Evolutionary conservation across 2,113 vertebrate genomes (phyloP).

Genomic region (Serinus canaria): DNA sequence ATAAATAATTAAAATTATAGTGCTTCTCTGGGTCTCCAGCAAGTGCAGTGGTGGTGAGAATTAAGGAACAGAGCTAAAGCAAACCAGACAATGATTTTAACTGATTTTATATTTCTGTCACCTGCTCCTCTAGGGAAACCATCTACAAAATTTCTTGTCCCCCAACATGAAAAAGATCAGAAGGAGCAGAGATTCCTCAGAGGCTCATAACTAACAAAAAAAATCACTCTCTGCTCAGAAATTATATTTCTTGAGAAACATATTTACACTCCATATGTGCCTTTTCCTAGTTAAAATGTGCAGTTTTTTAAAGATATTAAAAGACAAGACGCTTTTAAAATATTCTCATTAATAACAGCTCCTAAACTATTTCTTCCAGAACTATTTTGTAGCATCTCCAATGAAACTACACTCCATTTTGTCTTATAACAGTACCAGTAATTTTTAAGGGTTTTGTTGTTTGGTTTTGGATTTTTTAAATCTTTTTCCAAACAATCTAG

Average conservation of each 20-base stretch:
- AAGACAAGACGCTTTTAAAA: not conserved
- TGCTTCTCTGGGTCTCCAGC: not conserved
- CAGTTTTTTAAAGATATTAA: not conserved
- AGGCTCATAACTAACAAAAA: not conserved
- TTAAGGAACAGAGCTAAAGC: not conserved
- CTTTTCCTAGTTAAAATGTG: not conserved
- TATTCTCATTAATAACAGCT: not conserved
- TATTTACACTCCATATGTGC: not conserved
- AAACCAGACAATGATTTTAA: not conserved
- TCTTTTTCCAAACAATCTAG: not conserved
- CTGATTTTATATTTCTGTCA: not conserved
- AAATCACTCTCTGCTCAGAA: not conserved
- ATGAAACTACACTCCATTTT: conserved; percentile 30
- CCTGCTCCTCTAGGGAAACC: not conserved
- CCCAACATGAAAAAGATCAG: not conserved
- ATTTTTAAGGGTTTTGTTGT: not conserved
- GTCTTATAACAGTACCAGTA: conserved; percentile 10
- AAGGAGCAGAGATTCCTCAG: not conserved
- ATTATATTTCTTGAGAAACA: not conserved
- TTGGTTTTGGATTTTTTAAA: not conserved
- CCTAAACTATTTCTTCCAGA: not conserved
- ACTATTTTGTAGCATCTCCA: conserved; percentile 18
- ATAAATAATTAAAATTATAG: not conserved
- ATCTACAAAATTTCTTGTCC: not conserved
- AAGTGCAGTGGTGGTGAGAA: not conserved